A percentile compares a stretch with the other conserved stretches of the same genome.
These are phyloP conservation scores for Gyrodactylus salaris DNA, from an alignment of 1,140 invertebrate species.

Conservation along the genomic window DNA sequence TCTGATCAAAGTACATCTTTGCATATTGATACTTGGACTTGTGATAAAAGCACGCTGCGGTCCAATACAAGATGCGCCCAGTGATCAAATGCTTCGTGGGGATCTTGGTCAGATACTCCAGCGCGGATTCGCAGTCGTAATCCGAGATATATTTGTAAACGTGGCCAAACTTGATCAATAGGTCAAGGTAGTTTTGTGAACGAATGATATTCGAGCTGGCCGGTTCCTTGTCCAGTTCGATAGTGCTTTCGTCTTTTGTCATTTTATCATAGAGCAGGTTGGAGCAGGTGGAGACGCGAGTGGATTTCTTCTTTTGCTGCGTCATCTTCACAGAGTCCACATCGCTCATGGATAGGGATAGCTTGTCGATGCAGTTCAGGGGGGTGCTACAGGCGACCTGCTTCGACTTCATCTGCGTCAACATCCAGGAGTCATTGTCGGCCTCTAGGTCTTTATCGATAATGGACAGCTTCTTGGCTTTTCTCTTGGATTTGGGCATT, in stretches of 20 bases:
- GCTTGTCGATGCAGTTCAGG: not conserved
- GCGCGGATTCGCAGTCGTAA: not conserved
- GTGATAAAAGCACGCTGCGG: not conserved
- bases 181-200: not conserved
- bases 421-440: not conserved
- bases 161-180: not conserved
- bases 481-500: not conserved
- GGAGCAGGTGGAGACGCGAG: not conserved
- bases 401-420: not conserved
- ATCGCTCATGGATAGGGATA: not conserved
- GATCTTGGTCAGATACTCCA: not conserved
- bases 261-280: not conserved
- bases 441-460: not conserved
- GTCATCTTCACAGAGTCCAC: not conserved
- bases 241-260: not conserved
- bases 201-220: not conserved
- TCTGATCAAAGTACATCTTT: not conserved
- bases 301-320: not conserved
- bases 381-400: not conserved
- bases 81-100: not conserved
- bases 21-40: not conserved
- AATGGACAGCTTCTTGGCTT: not conserved
- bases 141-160: not conserved
- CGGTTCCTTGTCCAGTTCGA: not conserved
- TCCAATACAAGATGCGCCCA: not conserved